Conservation (phyloP, 2,888 invertebrate genomes). For the Diaprepes abbreviatus region DNA sequence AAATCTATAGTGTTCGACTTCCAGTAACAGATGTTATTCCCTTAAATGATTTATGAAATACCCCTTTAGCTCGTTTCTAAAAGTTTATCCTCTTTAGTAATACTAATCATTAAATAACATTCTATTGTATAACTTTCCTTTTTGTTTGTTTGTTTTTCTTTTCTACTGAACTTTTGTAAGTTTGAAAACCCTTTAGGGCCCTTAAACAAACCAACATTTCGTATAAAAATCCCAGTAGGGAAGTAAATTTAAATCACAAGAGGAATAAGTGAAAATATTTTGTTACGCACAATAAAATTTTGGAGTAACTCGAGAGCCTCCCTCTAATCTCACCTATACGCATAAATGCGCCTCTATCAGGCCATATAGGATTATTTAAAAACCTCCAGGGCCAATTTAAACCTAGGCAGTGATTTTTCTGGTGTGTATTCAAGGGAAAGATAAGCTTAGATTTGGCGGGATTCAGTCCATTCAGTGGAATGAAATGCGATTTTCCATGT, state of each 20-base stretch:
- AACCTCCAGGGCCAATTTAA: slow-evolving; percentile 21
- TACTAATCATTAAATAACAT: too few relatives aligned
- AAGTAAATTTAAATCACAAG: not conserved
- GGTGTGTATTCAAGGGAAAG: slow-evolving; percentile 18
- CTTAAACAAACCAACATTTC: not conserved
- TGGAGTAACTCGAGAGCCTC: slow-evolving; percentile 1
- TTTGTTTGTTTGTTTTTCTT: too few relatives aligned
- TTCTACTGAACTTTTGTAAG: too few relatives aligned
- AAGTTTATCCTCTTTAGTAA: too few relatives aligned
- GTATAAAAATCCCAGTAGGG: not conserved
- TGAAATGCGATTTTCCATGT: slow-evolving; percentile 24
- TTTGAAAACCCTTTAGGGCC: too few relatives aligned
- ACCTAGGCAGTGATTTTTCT: slow-evolving; percentile 20
- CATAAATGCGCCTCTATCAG: slow-evolving; percentile 10
- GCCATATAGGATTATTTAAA: slow-evolving; percentile 34
- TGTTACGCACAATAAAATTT: slow-evolving; percentile 4
- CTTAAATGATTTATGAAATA: too few relatives aligned
- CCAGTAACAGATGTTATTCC: too few relatives aligned
- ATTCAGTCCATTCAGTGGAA: slow-evolving; percentile 15
- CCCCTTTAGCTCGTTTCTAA: too few relatives aligned
- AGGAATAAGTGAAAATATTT: not conserved
- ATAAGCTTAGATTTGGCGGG: slow-evolving; percentile 19
- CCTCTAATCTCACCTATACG: slow-evolving; percentile 16
- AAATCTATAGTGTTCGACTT: too few relatives aligned
- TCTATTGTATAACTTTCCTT: too few relatives aligned